A percentile compares a stretch with the other conserved stretches of the same genome.
Conservation (phyloP, 2,888 invertebrate genomes). For the Callosobruchus maculatus region DNA sequence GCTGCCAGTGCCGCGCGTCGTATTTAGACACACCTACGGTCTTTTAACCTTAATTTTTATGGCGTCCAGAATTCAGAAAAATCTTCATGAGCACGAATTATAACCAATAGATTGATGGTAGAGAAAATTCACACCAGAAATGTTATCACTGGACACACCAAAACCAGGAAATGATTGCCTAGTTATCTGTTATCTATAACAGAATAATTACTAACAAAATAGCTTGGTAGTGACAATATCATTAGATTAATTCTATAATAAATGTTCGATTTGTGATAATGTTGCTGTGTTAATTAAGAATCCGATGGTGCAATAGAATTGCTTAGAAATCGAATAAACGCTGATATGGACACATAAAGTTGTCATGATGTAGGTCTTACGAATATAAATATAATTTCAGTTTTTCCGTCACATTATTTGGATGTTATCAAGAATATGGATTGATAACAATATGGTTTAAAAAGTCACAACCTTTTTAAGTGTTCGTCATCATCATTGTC, state of each 20-base stretch:
- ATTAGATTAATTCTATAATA: not conserved
- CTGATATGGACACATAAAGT: not conserved
- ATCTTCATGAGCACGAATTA: no score
- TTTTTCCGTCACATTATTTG: not conserved
- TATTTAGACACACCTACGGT: no score
- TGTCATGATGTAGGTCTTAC: not conserved
- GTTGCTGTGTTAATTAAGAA: not conserved
- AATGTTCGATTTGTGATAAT: not conserved
- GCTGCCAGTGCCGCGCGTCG: no score
- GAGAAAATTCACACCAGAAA: no score
- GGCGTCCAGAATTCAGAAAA: no score
- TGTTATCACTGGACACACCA: not conserved
- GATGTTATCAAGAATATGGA: not conserved
- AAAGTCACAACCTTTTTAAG: no score
- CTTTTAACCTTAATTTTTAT: no score
- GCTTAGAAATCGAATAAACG: not conserved
- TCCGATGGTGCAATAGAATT: not conserved
- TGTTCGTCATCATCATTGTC: no score
- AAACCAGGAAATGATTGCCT: not conserved
- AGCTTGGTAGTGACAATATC: not conserved
- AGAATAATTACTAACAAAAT: not conserved
- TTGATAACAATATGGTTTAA: not conserved
- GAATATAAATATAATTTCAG: not conserved
- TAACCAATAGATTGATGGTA: no score
- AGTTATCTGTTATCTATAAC: not conserved